Conservation (phyloP, 1,140 invertebrate genomes). For the Ectropis grisescens region DNA sequence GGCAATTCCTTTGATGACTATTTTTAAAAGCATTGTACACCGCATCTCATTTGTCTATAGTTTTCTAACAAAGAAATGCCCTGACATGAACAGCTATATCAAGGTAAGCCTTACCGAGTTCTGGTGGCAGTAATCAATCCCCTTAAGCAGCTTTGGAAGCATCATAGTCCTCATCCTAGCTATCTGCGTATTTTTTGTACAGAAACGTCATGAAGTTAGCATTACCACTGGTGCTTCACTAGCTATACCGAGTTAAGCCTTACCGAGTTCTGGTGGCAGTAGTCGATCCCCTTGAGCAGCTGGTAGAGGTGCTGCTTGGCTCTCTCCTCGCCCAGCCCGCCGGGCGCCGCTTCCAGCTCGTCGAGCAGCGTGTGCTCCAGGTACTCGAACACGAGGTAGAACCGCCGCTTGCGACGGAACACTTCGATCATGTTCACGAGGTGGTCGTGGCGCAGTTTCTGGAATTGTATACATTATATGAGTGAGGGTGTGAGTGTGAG, state of each 20-base stretch:
- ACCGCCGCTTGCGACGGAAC: slow-evolving; percentile 84
- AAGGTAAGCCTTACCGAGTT: slow-evolving; percentile 90
- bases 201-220: too few species aligned
- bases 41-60: too few species aligned
- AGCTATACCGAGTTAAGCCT: too few species aligned
- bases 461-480: too few species aligned
- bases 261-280: slow-evolving; percentile 89
- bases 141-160: slow-evolving; percentile 86
- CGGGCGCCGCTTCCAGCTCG: slow-evolving; percentile 80
- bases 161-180: too few species aligned
- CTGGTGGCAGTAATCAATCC: slow-evolving; percentile 86
- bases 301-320: slow-evolving; percentile 85
- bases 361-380: slow-evolving; percentile 89
- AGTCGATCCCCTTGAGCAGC: slow-evolving; percentile 85
- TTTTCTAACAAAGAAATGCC: too few species aligned
- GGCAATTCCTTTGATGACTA: too few species aligned
- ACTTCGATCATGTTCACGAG: slow-evolving; percentile 91
- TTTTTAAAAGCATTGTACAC: too few species aligned
- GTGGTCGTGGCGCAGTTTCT: slow-evolving; percentile 92
- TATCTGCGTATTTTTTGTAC: too few species aligned
- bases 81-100: too few species aligned
- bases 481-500: too few species aligned
- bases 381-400: slow-evolving; percentile 92
- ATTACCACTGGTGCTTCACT: too few species aligned
- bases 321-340: slow-evolving; percentile 77